Evolutionary conservation across 2,113 vertebrate genomes (phyloP).

Genomic region (Dicerorhinus sumatrensis): DNA sequence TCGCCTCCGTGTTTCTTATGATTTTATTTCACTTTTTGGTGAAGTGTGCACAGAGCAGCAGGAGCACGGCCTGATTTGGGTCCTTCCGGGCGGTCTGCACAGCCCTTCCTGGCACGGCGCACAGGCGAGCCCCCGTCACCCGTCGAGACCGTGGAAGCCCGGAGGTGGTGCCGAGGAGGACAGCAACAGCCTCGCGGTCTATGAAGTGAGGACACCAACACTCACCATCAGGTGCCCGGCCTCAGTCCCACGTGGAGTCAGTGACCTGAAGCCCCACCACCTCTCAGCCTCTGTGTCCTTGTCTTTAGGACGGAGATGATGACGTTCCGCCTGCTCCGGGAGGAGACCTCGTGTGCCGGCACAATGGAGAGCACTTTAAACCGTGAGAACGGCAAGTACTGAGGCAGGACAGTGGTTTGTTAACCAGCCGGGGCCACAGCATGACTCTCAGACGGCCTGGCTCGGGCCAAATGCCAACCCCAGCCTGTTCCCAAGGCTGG

Average conservation of each 20-base stretch:
- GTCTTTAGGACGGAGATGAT: too few species aligned
- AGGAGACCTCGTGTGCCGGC: too few species aligned
- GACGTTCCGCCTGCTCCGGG: not conserved
- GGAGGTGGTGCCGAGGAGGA: not conserved
- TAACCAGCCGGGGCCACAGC: not conserved
- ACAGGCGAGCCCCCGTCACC: not conserved
- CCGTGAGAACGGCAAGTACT: not conserved
- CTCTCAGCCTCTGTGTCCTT: not conserved
- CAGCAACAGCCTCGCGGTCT: too few species aligned
- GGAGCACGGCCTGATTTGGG: not conserved
- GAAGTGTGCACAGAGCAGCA: accelerated
- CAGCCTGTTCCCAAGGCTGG: not conserved
- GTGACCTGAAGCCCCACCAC: not conserved
- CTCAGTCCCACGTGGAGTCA: too few species aligned
- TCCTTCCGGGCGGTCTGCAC: accelerated
- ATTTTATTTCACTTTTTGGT: not conserved
- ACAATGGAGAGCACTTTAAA: not conserved
- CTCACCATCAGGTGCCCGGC: not conserved
- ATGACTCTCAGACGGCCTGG: not conserved
- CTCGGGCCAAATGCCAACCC: not conserved
- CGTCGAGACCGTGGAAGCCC: accelerated
- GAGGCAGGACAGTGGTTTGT: not conserved
- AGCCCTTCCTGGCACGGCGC: too few species aligned
- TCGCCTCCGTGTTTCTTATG: not conserved
- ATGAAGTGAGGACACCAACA: not conserved